These are phyloP conservation scores for Hippocampus abdominalis DNA, from an alignment of 2,113 vertebrate species.

Conservation along the genomic window DNA sequence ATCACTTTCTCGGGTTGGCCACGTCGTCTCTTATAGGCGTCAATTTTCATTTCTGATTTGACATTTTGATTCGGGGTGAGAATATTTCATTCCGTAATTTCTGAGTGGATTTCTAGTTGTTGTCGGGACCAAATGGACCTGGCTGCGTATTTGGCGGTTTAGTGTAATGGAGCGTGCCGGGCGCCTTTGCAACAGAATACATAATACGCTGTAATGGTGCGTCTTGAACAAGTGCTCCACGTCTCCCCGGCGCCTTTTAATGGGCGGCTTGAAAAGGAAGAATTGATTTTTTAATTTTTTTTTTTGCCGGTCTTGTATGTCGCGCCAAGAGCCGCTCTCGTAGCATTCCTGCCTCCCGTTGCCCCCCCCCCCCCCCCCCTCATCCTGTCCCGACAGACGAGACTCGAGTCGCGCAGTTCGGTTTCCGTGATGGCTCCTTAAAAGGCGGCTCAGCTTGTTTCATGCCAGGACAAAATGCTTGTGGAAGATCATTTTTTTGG, in stretches of 20 bases:
- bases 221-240: constrained; percentile 55
- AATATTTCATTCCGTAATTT: constrained; percentile 22
- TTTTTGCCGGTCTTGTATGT: neutral
- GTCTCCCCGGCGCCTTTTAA: constrained; percentile 58
- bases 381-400: constrained; percentile 2
- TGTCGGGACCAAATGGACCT: constrained; percentile 1
- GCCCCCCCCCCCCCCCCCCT: neutral
- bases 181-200: constrained; percentile 33
- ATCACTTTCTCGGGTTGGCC: neutral
- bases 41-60: neutral
- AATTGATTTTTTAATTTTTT: constrained; percentile 55
- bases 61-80: neutral
- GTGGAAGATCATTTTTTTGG: neutral
- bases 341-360: neutral
- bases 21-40: neutral
- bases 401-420: constrained; percentile 36
- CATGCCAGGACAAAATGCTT: neutral
- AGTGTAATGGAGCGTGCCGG: constrained; percentile 28
- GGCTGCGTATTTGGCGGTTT: neutral
- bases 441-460: neutral
- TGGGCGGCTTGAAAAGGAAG: constrained; percentile 56
- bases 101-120: constrained; percentile 8
- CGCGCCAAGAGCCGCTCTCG: neutral
- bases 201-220: constrained; percentile 46
- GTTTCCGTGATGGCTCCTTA: constrained; percentile 34